Base-by-base conservation (phyloP, 2,113 vertebrate genomes). In the Litocranius walleri region DNA sequence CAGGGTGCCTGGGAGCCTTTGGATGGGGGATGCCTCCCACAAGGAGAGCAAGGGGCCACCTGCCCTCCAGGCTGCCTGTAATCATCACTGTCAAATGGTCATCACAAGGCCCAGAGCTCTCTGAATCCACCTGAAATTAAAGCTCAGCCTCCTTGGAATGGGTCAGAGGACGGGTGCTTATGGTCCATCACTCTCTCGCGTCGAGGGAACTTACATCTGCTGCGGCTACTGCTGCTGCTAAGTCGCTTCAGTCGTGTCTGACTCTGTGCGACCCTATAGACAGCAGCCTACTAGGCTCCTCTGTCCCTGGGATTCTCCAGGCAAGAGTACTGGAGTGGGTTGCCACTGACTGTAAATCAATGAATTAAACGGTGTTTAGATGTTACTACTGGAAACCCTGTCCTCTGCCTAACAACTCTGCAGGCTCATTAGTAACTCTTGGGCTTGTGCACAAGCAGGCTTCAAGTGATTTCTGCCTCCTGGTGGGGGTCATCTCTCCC, bases 341-440 rank as follows among this genome's bases (percentile, higher is more conserved):
- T 59, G 25, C 25, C 57, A 59, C 25, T 59, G 10, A 98, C 97
- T 98, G 97, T 97, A 97, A 97, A 52, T 94, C 90, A 78, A 97
- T 98, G 92, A 98, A 96, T 96, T 98, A 97, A 98, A 82, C 98
- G 98, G 40, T 56, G 97, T 98, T 98, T 98, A 97, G 98, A 97
- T 97, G 61, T 95, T 91, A 57, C 93, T 62, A 30, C 56, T 77
- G 97, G 95, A 98, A 96, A 96, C 59, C 85, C 96, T 96, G 96
- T 97, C 93, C 97, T 99, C 96, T 95, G 93, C 93, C 95, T 98
- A 98, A 98, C 54, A 97, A 96, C 98, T 88, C 96, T 89, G 95
- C 95, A 95, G 92, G 88, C 43, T 97, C 98, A 97, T 98, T 98
- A 98, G 97, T 36, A 50, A 59, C 96, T 93, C 96, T 45, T 57